Conservation (phyloP, 2,113 vertebrate genomes). For the Scatophagus argus region DNA sequence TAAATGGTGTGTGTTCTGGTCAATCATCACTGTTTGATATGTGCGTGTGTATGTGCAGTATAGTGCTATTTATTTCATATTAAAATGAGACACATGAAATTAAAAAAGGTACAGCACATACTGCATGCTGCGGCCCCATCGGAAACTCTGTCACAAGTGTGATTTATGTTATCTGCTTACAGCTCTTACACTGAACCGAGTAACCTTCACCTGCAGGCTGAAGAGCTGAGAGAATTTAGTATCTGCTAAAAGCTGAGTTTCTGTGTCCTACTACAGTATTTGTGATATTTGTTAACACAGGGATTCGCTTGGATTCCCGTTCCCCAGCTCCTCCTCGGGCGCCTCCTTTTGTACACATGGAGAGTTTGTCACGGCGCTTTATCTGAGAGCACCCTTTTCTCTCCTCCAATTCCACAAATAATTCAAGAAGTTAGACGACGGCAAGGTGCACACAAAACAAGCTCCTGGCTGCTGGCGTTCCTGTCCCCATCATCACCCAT, state of each 20-base stretch:
- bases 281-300: neutral
- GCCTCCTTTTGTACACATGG: neutral
- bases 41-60: too few species aligned
- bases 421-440: constrained; percentile 49
- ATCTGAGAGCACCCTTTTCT: constrained; percentile 45
- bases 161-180: neutral
- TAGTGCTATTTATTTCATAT: too few species aligned
- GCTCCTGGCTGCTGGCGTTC: constrained; percentile 52
- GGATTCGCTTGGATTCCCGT: neutral
- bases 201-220: neutral
- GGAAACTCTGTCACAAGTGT: neutral
- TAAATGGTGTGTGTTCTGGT: too few species aligned
- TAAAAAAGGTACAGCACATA: neutral
- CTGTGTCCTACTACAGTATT: neutral
- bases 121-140: too few species aligned
- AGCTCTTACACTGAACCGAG: neutral
- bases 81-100: neutral
- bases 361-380: neutral
- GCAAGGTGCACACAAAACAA: constrained; percentile 60
- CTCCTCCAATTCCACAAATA: constrained; percentile 44
- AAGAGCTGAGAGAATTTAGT: neutral
- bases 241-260: neutral
- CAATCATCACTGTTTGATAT: too few species aligned
- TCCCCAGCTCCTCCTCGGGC: neutral
- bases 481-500: constrained; percentile 63